Evolutionary conservation across 1,140 invertebrate species (phyloP).

Genomic region (Apis mellifera): Amel_HAv3.1 CM009943.2:8888501-8889000

Average conservation of each 20-base stretch:
- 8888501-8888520: too few species aligned
- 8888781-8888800: background rate
- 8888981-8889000: background rate
- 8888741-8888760: background rate
- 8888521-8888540: too few species aligned
- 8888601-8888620: background rate
- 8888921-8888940: background rate
- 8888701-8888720: too few species aligned
- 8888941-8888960: background rate
- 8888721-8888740: too few species aligned
- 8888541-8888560: too few species aligned
- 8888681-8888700: too few species aligned
- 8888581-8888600: background rate
- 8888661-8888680: too few species aligned
- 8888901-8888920: background rate
- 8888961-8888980: background rate
- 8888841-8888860: background rate
- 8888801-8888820: conserved; percentile 2
- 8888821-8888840: background rate
- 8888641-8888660: background rate
- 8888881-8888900: background rate
- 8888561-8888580: background rate
- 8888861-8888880: background rate
- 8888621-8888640: background rate
- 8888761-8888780: background rate